Base-by-base conservation (phyloP, 2,888 invertebrate genomes). In the Matsumyia berberina region DNA sequence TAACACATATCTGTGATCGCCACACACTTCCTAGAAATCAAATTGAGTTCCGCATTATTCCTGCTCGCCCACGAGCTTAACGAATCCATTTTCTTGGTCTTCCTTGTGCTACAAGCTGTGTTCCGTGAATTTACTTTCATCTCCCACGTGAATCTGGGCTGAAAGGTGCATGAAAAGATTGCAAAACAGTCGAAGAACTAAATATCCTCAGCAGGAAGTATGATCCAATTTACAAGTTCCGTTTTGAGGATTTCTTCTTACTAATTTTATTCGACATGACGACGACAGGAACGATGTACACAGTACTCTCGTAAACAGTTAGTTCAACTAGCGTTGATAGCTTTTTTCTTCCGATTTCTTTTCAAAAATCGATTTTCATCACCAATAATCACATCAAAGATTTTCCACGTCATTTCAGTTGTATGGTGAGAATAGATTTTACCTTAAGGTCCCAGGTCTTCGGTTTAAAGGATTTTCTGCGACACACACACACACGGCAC, bases 351-450 rank as follows among this genome's bases (percentile, higher is more conserved):
- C n/a, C n/a, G n/a, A n/a, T n/a, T n/a, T n/a, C 12, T 35, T 69
- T 77, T 66, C 24, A 5, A 31, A 44, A 76, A 77, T 77, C 77
- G 77, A 77, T 77, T 77, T 69, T 77, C 69, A 77, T 77, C 35
- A 35, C 9, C 77, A 77, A 69, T 51, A 77, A 69, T 77, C 77
- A 77, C 77, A 69, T 53, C 69, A 77, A 73, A 67, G 67, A 77
- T 77, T 77, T 77, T 77, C 69, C 77, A 69, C 77, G 53, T 60
- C 77, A 77, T 77, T 77, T 77, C 35, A 77, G 67, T 69, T 69
- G 53, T 44, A 67, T 69, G 69, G 77, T 53, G 69, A 69, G 69
- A 77, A 77, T 60, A 69, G 77, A 67, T 77, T 77, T 77, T 11
- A 2, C 35, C 66, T 66, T 66, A 24, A 39, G 51, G 60, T 60